Evolutionary conservation across 2,113 vertebrate species (phyloP).

Genomic region (Melozone crissalis): DNA sequence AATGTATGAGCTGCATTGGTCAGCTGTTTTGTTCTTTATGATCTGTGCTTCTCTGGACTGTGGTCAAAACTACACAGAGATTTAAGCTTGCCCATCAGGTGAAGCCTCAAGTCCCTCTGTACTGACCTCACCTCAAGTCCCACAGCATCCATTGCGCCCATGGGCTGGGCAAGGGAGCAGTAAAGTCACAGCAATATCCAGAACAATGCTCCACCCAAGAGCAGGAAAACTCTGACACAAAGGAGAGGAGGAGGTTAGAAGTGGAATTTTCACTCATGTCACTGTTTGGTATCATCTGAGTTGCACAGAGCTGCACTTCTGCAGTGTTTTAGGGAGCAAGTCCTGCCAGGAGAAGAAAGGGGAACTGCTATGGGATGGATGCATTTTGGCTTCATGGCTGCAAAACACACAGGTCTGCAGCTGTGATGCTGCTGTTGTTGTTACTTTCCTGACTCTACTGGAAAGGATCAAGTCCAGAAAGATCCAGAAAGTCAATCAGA

Average conservation of each 20-base stretch:
- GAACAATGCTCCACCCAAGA: neutral
- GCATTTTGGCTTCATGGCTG: neutral
- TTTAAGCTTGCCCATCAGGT: neutral
- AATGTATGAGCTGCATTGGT: neutral
- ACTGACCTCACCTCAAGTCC: neutral
- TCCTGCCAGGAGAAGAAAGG: neutral
- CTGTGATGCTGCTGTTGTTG: neutral
- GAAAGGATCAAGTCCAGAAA: neutral
- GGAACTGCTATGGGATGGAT: neutral
- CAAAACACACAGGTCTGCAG: neutral
- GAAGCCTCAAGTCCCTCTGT: neutral
- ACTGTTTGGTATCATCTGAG: neutral
- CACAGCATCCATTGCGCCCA: neutral
- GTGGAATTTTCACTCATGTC: neutral
- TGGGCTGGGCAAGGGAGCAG: neutral
- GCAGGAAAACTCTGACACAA: neutral
- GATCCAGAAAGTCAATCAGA: neutral
- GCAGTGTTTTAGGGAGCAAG: neutral
- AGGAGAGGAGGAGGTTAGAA: neutral
- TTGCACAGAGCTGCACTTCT: neutral
- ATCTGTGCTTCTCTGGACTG: neutral
- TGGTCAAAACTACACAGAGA: neutral
- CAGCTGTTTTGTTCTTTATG: neutral
- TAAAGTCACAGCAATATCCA: neutral
- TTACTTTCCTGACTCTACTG: neutral